Base-by-base conservation (phyloP, 53 echinoderm and acorn worm species). In the Mesocentrotus franciscanus region DNA sequence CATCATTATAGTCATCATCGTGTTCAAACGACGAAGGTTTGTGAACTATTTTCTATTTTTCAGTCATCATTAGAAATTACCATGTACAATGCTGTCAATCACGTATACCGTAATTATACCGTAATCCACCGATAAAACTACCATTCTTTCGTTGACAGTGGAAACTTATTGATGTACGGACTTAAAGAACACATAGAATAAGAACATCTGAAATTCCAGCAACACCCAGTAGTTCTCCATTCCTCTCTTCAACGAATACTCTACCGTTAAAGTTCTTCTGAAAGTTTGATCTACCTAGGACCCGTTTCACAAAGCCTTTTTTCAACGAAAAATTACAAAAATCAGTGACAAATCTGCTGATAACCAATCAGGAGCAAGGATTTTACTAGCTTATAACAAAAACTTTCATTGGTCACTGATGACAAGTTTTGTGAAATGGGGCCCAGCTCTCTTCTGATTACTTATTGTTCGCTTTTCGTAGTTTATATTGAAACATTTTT, bases 1-100 rank as follows among this genome's bases (percentile, higher is more conserved):
- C 66, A 34, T 91, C 29, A 35, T 91, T 24, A 17, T 91, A n/a
- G 27, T 87, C 91, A 91, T 91, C 27, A 8, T 66, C 55, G 62
- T 91, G 34, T 58, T 91, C 4, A 61, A n/a, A 66, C 64, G 66
- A 66, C 24, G 66, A 35, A 91, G 91, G 91, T 91, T n/a, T 12
- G 61, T 62, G 2, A 4, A 36, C 29, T 15, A 81, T 18, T 75
- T 27, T 29, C 9, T n/a, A 11, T 27, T 75, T 9, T 27, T 10
- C 29, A 75, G 1, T 75, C n/a, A 30, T 27, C 10, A 17, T 36
- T 39, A 10, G 17, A 20, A 17, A 16, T 29, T 17, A 39, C 36
- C 9, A 17, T 42, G 35, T 36, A 81, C 11, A 29, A 17, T 1
- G 17, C 29, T 36, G 29, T 36, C 35, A 8, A 22, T 36, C 42